Evolutionary conservation across 2,113 vertebrate genomes (phyloP).

Genomic region (Prietella phreatophila): DNA sequence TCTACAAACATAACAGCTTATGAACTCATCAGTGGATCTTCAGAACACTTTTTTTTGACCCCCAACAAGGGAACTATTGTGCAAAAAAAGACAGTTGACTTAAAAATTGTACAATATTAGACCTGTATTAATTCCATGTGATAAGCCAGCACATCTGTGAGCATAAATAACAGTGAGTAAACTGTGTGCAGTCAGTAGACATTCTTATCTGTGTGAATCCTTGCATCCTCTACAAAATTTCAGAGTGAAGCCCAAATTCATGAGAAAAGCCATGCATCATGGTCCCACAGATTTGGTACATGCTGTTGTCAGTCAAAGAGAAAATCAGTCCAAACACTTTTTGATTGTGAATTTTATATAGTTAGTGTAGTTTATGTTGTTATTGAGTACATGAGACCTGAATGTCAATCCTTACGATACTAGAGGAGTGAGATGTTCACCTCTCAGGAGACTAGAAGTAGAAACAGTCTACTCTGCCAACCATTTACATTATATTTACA

Average conservation of each 20-base stretch:
- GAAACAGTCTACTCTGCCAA: neutral
- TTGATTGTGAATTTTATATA: neutral
- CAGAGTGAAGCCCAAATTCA: neutral
- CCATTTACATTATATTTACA: too few species aligned
- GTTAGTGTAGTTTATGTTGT: neutral
- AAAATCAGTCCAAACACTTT: neutral
- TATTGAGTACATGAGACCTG: neutral
- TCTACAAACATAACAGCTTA: neutral
- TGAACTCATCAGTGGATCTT: neutral
- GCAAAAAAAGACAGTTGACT: neutral
- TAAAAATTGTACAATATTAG: neutral
- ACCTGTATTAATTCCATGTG: neutral
- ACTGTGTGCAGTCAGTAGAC: neutral
- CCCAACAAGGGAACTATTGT: neutral
- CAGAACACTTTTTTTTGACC: neutral
- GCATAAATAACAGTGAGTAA: neutral
- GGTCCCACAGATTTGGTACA: neutral
- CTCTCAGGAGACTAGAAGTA: neutral
- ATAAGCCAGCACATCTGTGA: neutral
- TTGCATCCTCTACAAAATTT: neutral
- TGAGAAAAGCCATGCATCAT: neutral
- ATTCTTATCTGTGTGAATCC: neutral
- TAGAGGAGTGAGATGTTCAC: neutral
- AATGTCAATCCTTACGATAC: neutral
- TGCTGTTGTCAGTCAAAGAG: neutral